Evolutionary conservation across 2,797 vertebrate genomes (phyloP), one percentile per base, ranked within the genome.

Genomic region (Setipinna tenuifilis): DNA sequence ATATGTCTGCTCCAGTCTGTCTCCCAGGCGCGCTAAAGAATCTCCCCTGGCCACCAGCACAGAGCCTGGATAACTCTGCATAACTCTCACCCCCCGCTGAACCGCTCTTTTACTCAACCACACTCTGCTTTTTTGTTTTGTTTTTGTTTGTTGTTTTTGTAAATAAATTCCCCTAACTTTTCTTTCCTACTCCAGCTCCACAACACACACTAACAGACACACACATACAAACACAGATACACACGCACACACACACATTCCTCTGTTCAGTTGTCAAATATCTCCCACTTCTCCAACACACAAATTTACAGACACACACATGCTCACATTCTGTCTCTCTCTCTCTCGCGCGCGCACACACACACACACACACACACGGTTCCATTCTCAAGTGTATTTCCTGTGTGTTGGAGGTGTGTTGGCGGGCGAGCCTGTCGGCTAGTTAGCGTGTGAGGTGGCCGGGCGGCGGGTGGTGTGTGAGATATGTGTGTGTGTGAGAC

Each of bases 11-110:
- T 44, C 31, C 17, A 41, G 35, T 44, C 35, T 21, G 71, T 16
- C 71, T 78, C 31, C 9, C 31, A 78, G 31, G 31, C 35, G 3
- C 50, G 89, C 84, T 90, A 88, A 89, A 90, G 87, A 89, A 85
- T 83, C 85, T 86, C 86, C 86, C 89, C 71, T 78, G 31, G 19
- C 31, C 35, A 19, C 35, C 2, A 5, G 35, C 35, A 87, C 35
- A 87, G 84, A 91, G 89, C 89, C 89, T 83, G 58, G 50, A 68
- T 65, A 83, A 82, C 35, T 41, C 57, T 41, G 1, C 28, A 81
- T 57, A 88, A 89, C 86, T 85, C 61, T 35, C 31, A 17, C 46
- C 12, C 28, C 57, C 62, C 41, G 31, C 59, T 75, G 9, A 54
- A 87, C 75, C 75, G 21, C 41, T 25, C 85, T 41, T 23, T 59